A percentile compares a stretch with the other conserved stretches of the same genome.
Evolutionary conservation across 2,113 vertebrate species (phyloP).

Genomic region (Benitochromis conjunctus): DNA sequence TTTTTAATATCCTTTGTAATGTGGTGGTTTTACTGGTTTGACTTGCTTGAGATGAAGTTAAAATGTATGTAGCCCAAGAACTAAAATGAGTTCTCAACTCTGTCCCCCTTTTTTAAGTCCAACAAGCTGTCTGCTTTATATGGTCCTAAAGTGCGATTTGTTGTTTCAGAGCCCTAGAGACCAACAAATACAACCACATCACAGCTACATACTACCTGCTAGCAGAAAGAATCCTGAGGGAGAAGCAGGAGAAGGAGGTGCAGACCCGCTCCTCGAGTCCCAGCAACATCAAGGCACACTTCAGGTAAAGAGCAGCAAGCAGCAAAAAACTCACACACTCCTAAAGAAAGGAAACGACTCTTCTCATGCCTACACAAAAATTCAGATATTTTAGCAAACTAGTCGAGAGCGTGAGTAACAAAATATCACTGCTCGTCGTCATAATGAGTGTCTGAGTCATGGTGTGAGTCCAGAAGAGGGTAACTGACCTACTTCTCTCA

Average conservation of each 20-base stretch:
- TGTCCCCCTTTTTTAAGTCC: background rate
- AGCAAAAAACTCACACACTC: background rate
- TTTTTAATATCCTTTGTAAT: background rate
- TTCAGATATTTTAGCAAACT: background rate
- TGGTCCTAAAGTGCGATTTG: background rate
- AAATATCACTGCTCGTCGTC: background rate
- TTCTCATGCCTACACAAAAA: background rate
- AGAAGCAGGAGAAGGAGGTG: conserved; percentile 96
- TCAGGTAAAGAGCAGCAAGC: conserved; percentile 78
- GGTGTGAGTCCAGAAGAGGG: background rate
- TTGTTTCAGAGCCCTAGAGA: conserved; percentile 87
- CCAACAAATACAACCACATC: conserved; percentile 99
- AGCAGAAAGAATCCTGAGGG: conserved; percentile 92
- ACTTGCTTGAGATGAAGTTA: background rate
- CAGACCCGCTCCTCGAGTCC: conserved; percentile 93
- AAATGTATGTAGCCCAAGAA: background rate
- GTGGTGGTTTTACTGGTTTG: background rate
- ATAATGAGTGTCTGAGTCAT: conserved; percentile 1
- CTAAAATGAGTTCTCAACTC: background rate
- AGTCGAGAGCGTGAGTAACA: background rate
- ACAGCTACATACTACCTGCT: conserved; percentile 97
- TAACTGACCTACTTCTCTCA: conserved; percentile 1
- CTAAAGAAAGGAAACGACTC: background rate
- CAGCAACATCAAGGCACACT: conserved; percentile 95
- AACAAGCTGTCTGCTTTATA: background rate